Evolutionary conservation across 2,888 invertebrate genomes (phyloP).

Genomic region (Cenopis cana): DNA sequence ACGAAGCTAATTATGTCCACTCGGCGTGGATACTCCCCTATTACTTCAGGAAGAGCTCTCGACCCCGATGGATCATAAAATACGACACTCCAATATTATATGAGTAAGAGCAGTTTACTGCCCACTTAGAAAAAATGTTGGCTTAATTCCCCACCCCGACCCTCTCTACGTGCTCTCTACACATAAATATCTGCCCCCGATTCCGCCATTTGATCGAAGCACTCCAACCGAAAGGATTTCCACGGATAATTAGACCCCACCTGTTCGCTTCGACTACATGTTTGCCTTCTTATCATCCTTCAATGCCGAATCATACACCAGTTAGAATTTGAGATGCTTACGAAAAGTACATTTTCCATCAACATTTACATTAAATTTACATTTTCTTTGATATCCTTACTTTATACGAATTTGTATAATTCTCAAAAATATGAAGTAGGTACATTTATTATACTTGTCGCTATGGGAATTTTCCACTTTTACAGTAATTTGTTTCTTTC

Average conservation of each 20-base stretch:
- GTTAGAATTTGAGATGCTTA: conserved; percentile 51
- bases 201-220: conserved; percentile 74
- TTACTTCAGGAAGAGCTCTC: conserved; percentile 69
- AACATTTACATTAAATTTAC: conserved; percentile 64
- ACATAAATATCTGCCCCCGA: conserved; percentile 75
- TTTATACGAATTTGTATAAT: conserved; percentile 59
- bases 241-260: conserved; percentile 72
- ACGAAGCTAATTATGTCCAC: conserved; percentile 74
- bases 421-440: conserved; percentile 48
- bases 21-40: conserved; percentile 70
- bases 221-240: conserved; percentile 64
- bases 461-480: conserved; percentile 19
- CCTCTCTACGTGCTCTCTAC: conserved; percentile 52
- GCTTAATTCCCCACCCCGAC: conserved; percentile 75
- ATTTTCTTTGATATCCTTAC: conserved; percentile 62
- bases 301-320: conserved; percentile 36
- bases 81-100: conserved; percentile 80
- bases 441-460: neutral
- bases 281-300: conserved; percentile 25
- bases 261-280: conserved; percentile 48
- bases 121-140: conserved; percentile 83
- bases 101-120: conserved; percentile 76
- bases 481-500: conserved; percentile 3
- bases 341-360: conserved; percentile 54
- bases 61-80: conserved; percentile 79